Conservation (phyloP, 2,888 invertebrate species). For the Mamestra brassicae region DNA sequence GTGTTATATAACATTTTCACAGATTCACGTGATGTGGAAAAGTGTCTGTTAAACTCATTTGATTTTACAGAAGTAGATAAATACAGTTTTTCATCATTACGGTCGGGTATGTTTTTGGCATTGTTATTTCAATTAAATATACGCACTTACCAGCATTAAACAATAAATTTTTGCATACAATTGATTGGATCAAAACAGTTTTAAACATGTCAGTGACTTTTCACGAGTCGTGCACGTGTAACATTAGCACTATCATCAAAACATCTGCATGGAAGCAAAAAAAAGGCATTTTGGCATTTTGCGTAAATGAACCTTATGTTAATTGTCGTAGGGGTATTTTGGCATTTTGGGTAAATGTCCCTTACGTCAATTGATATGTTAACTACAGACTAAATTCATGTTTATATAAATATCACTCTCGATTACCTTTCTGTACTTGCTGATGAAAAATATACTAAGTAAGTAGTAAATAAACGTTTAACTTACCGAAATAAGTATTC, state of each 20-base stretch:
- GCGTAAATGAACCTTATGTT: too few relatives aligned
- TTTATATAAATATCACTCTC: too few relatives aligned
- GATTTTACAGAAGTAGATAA: too few relatives aligned
- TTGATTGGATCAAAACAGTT: slow-evolving; percentile 25
- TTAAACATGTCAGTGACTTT: neutral
- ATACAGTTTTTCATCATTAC: too few relatives aligned
- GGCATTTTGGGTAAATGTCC: too few relatives aligned
- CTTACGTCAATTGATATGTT: too few relatives aligned
- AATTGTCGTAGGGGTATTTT: too few relatives aligned
- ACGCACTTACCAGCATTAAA: neutral
- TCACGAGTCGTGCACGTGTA: neutral
- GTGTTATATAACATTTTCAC: neutral
- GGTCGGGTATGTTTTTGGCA: neutral
- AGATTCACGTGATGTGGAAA: neutral
- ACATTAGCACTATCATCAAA: slow-evolving; percentile 3
- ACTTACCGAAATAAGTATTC: neutral
- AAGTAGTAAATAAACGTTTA: too few relatives aligned
- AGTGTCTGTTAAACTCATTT: neutral
- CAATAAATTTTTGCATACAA: slow-evolving; percentile 31
- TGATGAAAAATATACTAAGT: neutral
- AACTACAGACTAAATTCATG: too few relatives aligned
- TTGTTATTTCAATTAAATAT: slow-evolving; percentile 13
- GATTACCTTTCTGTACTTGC: neutral
- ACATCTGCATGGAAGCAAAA: neutral
- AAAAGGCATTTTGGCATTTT: too few relatives aligned